Conservation (phyloP, 2,888 invertebrate genomes). For the Exephanes ischioxanthus region DNA sequence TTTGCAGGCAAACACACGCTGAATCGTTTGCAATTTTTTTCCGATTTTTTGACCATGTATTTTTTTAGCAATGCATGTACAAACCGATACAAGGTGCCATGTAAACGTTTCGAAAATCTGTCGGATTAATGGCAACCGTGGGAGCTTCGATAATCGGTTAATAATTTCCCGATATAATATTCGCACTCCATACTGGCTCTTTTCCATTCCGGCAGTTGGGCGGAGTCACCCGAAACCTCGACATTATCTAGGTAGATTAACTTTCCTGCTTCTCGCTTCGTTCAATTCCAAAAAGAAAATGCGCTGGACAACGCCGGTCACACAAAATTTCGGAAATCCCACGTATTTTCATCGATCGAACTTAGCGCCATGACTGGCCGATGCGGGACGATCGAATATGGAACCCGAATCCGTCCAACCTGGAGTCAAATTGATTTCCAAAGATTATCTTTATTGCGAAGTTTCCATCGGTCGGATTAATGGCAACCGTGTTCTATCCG, state of each 20-base stretch:
- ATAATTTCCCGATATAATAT: constrained; percentile 1
- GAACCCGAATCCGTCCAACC: background rate
- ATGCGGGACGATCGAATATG: background rate
- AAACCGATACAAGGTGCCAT: too few species aligned
- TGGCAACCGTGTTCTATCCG: background rate
- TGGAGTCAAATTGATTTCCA: background rate
- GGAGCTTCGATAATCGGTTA: background rate
- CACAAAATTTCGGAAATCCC: constrained; percentile 2
- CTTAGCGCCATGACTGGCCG: constrained; percentile 8
- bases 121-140: background rate
- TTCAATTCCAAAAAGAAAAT: background rate
- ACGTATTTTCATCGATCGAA: background rate
- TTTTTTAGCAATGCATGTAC: too few species aligned
- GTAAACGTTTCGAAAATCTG: background rate
- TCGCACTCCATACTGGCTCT: background rate
- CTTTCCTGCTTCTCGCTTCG: background rate
- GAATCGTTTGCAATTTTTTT: too few species aligned
- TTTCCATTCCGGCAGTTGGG: constrained; percentile 18
- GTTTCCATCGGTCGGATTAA: background rate
- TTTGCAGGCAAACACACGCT: too few species aligned
- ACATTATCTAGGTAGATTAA: background rate
- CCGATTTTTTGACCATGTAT: too few species aligned
- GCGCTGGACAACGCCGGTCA: background rate
- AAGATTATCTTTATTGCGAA: background rate
- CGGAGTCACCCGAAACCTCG: constrained; percentile 5